These are phyloP conservation scores for Sclerurus mexicanus DNA, from an alignment of 2,113 vertebrate species.

Conservation along the genomic window DNA sequence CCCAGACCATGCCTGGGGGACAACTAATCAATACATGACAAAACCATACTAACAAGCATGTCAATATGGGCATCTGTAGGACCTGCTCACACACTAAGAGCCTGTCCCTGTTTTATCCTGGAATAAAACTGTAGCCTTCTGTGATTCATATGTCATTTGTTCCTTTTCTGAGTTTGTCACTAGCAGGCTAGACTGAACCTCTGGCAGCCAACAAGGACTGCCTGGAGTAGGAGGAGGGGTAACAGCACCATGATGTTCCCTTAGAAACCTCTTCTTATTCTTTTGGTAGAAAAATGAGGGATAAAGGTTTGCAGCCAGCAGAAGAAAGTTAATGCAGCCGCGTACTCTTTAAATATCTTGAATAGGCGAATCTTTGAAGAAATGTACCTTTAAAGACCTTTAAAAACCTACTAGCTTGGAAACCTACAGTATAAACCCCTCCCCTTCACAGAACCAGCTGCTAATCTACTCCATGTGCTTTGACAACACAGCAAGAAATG, in stretches of 20 bases:
- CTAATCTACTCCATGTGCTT: not conserved
- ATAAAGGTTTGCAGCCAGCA: not conserved
- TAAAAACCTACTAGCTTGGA: not conserved
- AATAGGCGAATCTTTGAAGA: not conserved
- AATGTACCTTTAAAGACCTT: not conserved
- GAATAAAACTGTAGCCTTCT: not conserved
- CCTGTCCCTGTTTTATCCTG: not conserved
- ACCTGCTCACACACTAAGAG: not conserved
- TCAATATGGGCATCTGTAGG: not conserved
- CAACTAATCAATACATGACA: not conserved
- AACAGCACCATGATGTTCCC: not conserved
- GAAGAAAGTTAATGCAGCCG: not conserved
- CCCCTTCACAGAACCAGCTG: not conserved
- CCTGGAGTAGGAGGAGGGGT: not conserved
- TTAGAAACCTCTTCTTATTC: not conserved
- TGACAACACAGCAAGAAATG: not conserved
- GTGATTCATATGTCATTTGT: not conserved
- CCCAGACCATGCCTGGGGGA: not conserved
- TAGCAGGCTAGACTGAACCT: not conserved
- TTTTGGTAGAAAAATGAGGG: not conserved
- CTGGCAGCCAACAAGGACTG: not conserved
- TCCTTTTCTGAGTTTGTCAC: not conserved
- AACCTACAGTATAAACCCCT: not conserved
- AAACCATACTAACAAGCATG: not conserved
- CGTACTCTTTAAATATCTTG: not conserved